Evolutionary conservation across 2,888 invertebrate genomes (phyloP).

Genomic region (Brachyptera risi): DNA sequence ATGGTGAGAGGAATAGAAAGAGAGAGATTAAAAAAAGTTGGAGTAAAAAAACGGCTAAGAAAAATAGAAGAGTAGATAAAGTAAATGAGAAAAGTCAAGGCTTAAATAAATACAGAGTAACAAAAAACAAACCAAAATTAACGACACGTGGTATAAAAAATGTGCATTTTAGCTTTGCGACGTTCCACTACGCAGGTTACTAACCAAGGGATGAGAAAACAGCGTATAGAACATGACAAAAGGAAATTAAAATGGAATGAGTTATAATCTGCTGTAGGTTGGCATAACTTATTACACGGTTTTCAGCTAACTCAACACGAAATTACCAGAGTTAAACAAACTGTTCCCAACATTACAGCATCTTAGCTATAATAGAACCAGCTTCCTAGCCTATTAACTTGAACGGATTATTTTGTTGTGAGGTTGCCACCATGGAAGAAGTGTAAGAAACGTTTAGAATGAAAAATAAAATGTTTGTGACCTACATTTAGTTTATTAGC

Average conservation of each 20-base stretch:
- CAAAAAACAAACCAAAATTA: constrained; percentile 16
- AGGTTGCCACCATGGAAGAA: too few relatives aligned
- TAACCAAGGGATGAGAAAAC: constrained; percentile 1
- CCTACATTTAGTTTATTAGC: too few relatives aligned
- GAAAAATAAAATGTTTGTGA: too few relatives aligned
- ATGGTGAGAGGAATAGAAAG: neutral
- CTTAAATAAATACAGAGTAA: constrained; percentile 21
- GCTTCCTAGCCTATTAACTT: too few relatives aligned
- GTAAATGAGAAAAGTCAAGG: constrained; percentile 13
- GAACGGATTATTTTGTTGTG: too few relatives aligned
- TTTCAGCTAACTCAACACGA: too few relatives aligned
- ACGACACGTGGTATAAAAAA: neutral
- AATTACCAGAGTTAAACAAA: too few relatives aligned
- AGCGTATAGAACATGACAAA: neutral
- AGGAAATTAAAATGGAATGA: constrained; percentile 16
- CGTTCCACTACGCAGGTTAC: neutral
- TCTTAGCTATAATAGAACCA: too few relatives aligned
- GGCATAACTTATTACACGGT: too few relatives aligned
- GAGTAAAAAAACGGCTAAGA: constrained; percentile 4
- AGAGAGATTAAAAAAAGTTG: neutral
- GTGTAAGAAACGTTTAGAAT: too few relatives aligned
- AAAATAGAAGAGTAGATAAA: constrained; percentile 9
- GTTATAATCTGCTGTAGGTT: neutral
- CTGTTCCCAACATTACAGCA: too few relatives aligned
- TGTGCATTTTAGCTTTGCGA: neutral